These are phyloP conservation scores for Dendronephthya gigantea DNA, from an alignment of 64 coral and sea anemone genomes.

Conservation along the genomic window DNA sequence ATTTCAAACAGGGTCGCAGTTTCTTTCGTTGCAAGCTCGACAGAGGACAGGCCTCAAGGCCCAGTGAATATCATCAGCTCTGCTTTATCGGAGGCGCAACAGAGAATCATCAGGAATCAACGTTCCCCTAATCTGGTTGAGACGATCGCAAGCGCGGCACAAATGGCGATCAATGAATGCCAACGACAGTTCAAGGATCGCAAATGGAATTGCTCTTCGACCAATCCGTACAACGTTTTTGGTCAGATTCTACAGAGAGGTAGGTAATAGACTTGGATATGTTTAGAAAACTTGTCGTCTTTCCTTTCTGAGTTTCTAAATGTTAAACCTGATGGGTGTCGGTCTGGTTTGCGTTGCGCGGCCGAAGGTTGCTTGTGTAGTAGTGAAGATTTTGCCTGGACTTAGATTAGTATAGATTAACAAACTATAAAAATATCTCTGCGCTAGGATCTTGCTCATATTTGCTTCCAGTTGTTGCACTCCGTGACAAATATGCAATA, in stretches of 20 bases:
- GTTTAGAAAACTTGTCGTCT: too few relatives aligned
- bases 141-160: background rate
- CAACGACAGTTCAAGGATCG: constrained; percentile 2
- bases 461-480: too few relatives aligned
- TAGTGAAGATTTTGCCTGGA: too few relatives aligned
- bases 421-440: too few relatives aligned
- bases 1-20: background rate
- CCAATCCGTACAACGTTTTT: background rate
- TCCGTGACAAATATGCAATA: too few relatives aligned
- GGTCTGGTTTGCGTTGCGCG: too few relatives aligned
- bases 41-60: background rate
- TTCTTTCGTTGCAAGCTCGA: background rate
- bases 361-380: too few relatives aligned
- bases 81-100: background rate
- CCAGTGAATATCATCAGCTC: background rate
- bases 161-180: background rate
- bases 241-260: background rate
- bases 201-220: background rate
- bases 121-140: background rate
- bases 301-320: too few relatives aligned
- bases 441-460: too few relatives aligned
- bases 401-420: too few relatives aligned
- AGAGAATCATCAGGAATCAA: background rate
- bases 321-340: too few relatives aligned
- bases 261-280: background rate